phyloP scores from a whole-genome alignment of 35 echinoderm and acorn worm genomes.

The Hemicentrotus pulcherrimus region DNA sequence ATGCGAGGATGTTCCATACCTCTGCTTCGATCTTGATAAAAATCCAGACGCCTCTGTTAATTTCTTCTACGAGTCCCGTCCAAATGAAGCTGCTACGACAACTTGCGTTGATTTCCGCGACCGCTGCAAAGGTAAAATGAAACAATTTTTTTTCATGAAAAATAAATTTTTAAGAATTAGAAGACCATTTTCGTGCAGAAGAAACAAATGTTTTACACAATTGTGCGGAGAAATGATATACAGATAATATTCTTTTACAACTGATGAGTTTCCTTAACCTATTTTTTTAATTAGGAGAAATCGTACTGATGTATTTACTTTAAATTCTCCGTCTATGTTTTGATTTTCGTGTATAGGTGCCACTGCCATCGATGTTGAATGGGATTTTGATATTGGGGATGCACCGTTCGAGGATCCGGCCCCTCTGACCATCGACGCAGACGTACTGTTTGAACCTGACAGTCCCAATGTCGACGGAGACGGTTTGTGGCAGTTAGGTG shows the following conservation, averaged over 20 bases:
- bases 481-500: slow-evolving; percentile 73
- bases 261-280: background rate
- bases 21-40: slow-evolving; percentile 76
- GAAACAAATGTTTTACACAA: background rate
- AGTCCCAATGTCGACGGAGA: slow-evolving; percentile 70
- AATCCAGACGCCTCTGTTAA: slow-evolving; percentile 61
- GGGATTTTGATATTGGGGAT: slow-evolving; percentile 61
- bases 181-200: background rate
- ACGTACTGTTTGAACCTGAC: slow-evolving; percentile 27
- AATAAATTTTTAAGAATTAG: background rate
- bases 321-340: background rate
- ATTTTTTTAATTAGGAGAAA: background rate
- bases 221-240: too few species aligned
- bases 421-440: slow-evolving; percentile 61
- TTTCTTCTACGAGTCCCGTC: slow-evolving; percentile 53
- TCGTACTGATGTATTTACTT: background rate
- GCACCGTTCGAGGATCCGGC: slow-evolving; percentile 50
- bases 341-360: slow-evolving; percentile 47
- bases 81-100: slow-evolving; percentile 51
- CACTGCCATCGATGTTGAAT: slow-evolving; percentile 61
- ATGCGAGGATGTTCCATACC: slow-evolving; percentile 63
- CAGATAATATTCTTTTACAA: background rate
- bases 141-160: background rate
- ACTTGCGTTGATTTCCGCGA: slow-evolving; percentile 43
- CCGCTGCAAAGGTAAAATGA: slow-evolving; percentile 57